Evolutionary conservation across 2,888 invertebrate genomes (phyloP).

Genomic region (Stenoptilia bipunctidactyla): DNA sequence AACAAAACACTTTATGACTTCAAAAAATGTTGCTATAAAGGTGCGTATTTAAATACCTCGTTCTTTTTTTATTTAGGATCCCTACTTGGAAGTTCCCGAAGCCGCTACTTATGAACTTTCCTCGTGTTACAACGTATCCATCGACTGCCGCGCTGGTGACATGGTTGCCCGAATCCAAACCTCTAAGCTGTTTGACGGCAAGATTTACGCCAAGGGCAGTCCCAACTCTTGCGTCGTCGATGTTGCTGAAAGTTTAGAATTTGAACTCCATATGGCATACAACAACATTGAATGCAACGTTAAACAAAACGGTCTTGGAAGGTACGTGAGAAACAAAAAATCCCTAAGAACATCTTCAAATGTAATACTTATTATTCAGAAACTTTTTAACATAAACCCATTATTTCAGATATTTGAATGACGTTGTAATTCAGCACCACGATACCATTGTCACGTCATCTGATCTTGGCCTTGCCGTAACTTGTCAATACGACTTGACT

Average conservation of each 20-base stretch:
- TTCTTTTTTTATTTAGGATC: conserved; percentile 71
- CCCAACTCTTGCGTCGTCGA: conserved; percentile 94
- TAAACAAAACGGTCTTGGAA: conserved; percentile 87
- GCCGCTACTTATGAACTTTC: conserved; percentile 93
- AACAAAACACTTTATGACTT: background rate
- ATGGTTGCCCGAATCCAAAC: conserved; percentile 95
- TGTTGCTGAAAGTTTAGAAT: conserved; percentile 88
- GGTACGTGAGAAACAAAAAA: conserved; percentile 42
- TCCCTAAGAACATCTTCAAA: background rate
- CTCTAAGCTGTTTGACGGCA: conserved; percentile 92
- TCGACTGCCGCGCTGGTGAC: conserved; percentile 91
- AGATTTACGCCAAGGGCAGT: conserved; percentile 94
- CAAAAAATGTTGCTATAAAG: too few relatives aligned
- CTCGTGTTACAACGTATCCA: conserved; percentile 94
- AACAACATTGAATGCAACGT: conserved; percentile 94
- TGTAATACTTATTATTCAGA: too few relatives aligned
- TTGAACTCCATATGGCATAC: conserved; percentile 92
- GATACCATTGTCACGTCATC: conserved; percentile 95
- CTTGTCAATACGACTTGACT: conserved; percentile 94
- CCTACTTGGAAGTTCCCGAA: conserved; percentile 91
- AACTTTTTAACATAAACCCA: background rate
- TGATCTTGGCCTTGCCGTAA: conserved; percentile 92
- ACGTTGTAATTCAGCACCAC: conserved; percentile 95
- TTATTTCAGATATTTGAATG: conserved; percentile 79
- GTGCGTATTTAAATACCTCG: background rate